Evolutionary conservation across 2,797 vertebrate genomes (phyloP).

Genomic region (Molossus alvarezi): DNA sequence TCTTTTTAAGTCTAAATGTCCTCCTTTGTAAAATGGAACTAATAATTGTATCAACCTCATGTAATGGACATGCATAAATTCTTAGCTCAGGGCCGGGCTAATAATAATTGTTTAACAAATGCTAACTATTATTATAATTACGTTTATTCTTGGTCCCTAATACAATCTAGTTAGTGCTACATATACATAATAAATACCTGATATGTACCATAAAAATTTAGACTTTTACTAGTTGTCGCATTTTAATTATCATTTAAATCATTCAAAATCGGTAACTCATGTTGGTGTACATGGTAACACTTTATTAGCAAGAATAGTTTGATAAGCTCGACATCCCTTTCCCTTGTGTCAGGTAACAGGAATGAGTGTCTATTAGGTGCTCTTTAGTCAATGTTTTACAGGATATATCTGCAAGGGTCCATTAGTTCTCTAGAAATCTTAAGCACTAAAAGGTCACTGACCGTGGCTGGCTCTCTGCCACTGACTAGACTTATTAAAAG

Average conservation of each 20-base stretch:
- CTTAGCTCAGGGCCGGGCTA: not conserved
- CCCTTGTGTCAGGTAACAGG: not conserved
- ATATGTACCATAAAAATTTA: not conserved
- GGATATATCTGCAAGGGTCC: not conserved
- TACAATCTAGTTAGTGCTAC: not conserved
- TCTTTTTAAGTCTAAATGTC: not conserved
- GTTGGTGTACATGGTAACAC: not conserved
- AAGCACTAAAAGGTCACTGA: not conserved
- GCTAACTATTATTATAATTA: not conserved
- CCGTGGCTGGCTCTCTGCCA: not conserved
- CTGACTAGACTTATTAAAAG: not conserved
- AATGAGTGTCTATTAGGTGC: not conserved
- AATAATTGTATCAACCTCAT: not conserved
- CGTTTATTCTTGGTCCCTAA: not conserved
- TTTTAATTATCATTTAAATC: constrained; percentile 34
- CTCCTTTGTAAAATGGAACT: constrained; percentile 1
- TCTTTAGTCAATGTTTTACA: constrained; percentile 2
- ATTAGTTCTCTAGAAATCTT: not conserved
- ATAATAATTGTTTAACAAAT: not conserved
- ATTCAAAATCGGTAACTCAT: constrained; percentile 44
- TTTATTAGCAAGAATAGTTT: constrained; percentile 33
- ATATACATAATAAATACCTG: not conserved
- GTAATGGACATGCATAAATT: not conserved
- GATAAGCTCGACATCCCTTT: not conserved
- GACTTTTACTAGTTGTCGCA: not conserved